phyloP scores from a whole-genome alignment of 1,140 invertebrate genomes.

The Diorhabda sublineata region DNA sequence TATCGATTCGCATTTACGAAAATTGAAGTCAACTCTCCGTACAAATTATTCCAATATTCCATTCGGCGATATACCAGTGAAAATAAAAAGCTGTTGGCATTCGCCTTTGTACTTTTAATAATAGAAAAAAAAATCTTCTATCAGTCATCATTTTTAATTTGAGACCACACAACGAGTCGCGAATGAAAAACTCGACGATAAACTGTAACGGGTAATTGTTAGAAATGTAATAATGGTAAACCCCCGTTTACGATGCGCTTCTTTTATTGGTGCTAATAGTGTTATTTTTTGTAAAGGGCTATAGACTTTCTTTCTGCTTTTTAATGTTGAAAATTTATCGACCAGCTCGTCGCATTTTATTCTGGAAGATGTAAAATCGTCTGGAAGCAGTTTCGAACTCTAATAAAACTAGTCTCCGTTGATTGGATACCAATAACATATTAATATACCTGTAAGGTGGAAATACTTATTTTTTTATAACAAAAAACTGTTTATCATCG shows the following conservation, averaged over 20 bases:
- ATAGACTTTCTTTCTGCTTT: background rate
- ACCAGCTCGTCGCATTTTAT: too few species aligned
- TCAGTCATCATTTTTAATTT: background rate
- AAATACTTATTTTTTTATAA: too few species aligned
- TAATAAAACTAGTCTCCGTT: too few species aligned
- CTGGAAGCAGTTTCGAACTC: too few species aligned
- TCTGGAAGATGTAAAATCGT: too few species aligned
- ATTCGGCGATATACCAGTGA: background rate
- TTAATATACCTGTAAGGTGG: too few species aligned
- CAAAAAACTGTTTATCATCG: too few species aligned
- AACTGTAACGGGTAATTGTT: background rate
- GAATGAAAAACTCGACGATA: slow-evolving; percentile 2
- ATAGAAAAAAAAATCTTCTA: background rate
- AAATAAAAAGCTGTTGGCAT: background rate
- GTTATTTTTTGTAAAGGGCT: background rate
- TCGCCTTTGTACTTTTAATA: background rate
- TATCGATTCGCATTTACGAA: background rate
- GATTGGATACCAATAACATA: too few species aligned
- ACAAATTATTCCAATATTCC: background rate
- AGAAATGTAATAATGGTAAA: background rate
- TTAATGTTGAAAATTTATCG: too few species aligned
- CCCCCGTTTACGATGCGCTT: background rate
- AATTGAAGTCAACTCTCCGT: background rate
- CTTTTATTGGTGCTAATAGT: background rate
- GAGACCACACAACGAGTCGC: background rate